phyloP scores from a whole-genome alignment of 2,113 vertebrate genomes.

The Anhinga rufa region DNA sequence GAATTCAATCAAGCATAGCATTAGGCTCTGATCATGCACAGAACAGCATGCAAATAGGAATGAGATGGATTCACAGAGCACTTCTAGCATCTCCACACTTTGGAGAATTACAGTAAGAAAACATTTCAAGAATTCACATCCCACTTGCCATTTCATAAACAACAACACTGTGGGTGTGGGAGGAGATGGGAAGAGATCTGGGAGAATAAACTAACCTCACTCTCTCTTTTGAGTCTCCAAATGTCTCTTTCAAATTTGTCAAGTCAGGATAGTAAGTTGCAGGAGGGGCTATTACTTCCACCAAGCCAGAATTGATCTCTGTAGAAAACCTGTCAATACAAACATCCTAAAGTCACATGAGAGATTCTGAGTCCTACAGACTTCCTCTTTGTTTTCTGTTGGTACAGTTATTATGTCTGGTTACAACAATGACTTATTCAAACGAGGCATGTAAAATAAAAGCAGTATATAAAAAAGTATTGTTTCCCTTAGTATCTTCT shows the following conservation, averaged over 20 bases:
- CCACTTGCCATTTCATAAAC: conserved; percentile 31
- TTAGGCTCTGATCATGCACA: background rate
- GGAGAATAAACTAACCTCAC: conserved; percentile 79
- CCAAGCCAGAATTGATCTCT: conserved; percentile 90
- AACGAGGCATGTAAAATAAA: background rate
- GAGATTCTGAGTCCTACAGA: background rate
- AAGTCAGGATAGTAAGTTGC: conserved; percentile 92
- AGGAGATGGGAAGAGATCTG: background rate
- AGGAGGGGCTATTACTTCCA: conserved; percentile 95
- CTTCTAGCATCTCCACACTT: background rate
- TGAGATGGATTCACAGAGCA: background rate
- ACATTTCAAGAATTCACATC: conserved; percentile 48
- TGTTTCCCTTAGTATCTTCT: background rate
- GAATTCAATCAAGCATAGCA: background rate
- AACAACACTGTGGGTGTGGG: background rate
- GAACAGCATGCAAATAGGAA: background rate
- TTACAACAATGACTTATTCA: background rate
- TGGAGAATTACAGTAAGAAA: conserved; percentile 37
- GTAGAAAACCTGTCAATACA: conserved; percentile 83
- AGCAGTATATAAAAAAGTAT: background rate
- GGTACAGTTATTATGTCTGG: background rate
- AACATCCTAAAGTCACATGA: background rate
- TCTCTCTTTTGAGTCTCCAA: conserved; percentile 95
- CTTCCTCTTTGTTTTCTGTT: background rate
- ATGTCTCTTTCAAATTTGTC: conserved; percentile 92